Evolutionary conservation across 2,888 invertebrate species (phyloP).

Genomic region (Ctenicera cuprea): DNA sequence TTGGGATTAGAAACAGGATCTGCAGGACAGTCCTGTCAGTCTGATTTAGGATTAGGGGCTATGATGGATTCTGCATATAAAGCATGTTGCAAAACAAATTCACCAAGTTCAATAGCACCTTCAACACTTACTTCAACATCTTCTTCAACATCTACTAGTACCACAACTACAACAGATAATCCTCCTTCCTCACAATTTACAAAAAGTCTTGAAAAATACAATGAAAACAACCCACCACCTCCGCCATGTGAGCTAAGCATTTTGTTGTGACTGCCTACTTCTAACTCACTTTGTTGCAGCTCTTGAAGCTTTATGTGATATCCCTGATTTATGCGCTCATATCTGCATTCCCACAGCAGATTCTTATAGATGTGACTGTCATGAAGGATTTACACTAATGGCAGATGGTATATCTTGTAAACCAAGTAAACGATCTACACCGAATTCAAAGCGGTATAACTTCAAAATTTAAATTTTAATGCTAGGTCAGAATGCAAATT

Average conservation of each 20-base stretch:
- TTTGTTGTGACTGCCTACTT: background rate
- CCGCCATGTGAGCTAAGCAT: slow-evolving; percentile 48
- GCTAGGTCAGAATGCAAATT: background rate
- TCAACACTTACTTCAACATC: slow-evolving; percentile 49
- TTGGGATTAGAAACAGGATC: slow-evolving; percentile 78
- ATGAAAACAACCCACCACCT: slow-evolving; percentile 44
- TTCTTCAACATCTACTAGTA: slow-evolving; percentile 55
- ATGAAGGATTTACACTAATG: slow-evolving; percentile 81
- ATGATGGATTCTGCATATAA: slow-evolving; percentile 78
- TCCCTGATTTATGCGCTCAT: slow-evolving; percentile 82
- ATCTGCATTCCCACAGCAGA: slow-evolving; percentile 84
- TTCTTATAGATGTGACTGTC: slow-evolving; percentile 83
- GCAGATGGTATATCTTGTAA: slow-evolving; percentile 83
- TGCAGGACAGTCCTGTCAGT: slow-evolving; percentile 75
- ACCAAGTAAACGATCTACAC: slow-evolving; percentile 68
- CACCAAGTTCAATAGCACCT: slow-evolving; percentile 48
- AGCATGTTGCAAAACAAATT: slow-evolving; percentile 76
- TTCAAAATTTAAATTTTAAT: background rate
- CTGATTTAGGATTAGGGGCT: slow-evolving; percentile 75
- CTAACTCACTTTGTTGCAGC: slow-evolving; percentile 54
- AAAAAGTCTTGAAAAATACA: slow-evolving; percentile 47
- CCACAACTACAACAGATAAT: slow-evolving; percentile 51
- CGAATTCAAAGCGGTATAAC: slow-evolving; percentile 52
- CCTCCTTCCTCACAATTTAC: slow-evolving; percentile 36
- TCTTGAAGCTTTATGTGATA: slow-evolving; percentile 76